phyloP scores from a whole-genome alignment of 2,113 vertebrate species.

The Phrynosoma platyrhinos region DNA sequence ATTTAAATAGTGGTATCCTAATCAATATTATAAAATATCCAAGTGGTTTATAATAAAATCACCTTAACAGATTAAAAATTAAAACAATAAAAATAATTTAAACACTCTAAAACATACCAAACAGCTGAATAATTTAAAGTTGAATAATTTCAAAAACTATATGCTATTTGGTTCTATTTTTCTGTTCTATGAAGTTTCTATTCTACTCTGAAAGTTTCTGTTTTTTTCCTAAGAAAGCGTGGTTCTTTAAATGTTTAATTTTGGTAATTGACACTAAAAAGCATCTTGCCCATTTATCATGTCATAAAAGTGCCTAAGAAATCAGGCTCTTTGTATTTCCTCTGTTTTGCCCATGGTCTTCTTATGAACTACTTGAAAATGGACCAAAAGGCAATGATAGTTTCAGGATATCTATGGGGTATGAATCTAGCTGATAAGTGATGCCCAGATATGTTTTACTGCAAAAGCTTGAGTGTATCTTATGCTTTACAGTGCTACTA shows the following conservation, averaged over 20 bases:
- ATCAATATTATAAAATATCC: too few species aligned
- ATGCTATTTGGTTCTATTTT: neutral
- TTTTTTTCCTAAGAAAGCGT: neutral
- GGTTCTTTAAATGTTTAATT: neutral
- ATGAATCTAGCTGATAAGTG: neutral
- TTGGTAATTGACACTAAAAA: neutral
- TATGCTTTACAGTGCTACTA: constrained; percentile 17
- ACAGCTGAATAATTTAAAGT: too few species aligned
- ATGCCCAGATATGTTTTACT: neutral
- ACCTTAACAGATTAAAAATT: too few species aligned
- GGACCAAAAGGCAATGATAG: neutral
- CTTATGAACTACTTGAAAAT: neutral
- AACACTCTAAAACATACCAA: too few species aligned
- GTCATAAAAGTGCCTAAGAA: neutral
- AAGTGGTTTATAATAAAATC: too few species aligned
- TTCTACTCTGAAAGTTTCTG: neutral
- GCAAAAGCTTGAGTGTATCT: neutral
- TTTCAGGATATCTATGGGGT: neutral
- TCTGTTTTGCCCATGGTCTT: neutral
- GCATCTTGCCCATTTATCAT: neutral
- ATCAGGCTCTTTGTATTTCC: neutral
- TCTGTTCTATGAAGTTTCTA: neutral
- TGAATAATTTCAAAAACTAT: neutral
- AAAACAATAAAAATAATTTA: too few species aligned
- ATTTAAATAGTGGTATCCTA: too few species aligned